Base-by-base conservation (phyloP, 2,113 vertebrate genomes). In the Corythornis vintsioides region DNA sequence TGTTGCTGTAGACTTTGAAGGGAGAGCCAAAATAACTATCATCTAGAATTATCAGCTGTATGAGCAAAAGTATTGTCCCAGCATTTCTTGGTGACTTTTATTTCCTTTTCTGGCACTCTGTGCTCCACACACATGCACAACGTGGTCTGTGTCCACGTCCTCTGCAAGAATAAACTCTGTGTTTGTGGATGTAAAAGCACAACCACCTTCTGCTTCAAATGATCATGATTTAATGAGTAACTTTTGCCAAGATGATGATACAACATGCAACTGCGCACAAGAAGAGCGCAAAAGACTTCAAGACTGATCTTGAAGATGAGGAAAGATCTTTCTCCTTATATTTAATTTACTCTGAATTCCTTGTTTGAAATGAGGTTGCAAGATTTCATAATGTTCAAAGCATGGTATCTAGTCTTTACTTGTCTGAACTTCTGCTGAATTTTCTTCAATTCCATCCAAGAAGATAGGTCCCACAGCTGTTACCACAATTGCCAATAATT, bases 1-100 rank as follows among this genome's bases (percentile, higher is more conserved):
- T 87, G 7, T 90, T 89, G 26, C 71, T 66, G 38, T 38, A 79
- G 85, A 66, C 85, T 94, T 93, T 94, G 91, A 92, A 85, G 71
- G 22, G 59, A 79, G 47, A 87, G 93, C 84, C 89, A 95, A 94
- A 94, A 89, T 59, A 4, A 52, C 82, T 92, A 59, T 95, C n/a
- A 89, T 59, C 28, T 83, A 94, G 59, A 87, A 83, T 71, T 87
- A 89, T 89, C 75, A 88, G 19, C 67, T 88, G 50, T 76, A 66
- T 38, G 82, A 88, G 67, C 45, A 70, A 55, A 93, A 91, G 33
- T 57, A 93, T 16, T 80, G 59, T 73, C 55, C 67, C 55, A 85
- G 33, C 33, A 76, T 28, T 73, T 82, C 56, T 90, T 85, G 50
- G 89, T 63, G 82, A 80, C 61, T 83, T 89, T 89, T 72, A 40